Base-by-base conservation (phyloP, 2,888 invertebrate species). In the Seladonia tumulorum region DNA sequence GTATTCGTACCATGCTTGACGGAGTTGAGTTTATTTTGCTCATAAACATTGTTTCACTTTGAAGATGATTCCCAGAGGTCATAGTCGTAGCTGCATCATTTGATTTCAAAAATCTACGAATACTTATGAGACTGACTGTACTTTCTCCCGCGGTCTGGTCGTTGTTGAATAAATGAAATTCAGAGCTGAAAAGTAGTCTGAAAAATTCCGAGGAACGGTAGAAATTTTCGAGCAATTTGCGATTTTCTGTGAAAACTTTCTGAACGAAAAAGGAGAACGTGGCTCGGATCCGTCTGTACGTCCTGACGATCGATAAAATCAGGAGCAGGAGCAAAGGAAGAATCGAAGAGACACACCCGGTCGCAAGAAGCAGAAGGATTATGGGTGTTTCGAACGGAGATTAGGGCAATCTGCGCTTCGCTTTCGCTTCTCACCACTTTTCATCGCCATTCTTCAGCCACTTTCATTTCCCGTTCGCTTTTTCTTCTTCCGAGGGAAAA, bases 381-480 rank as follows among this genome's bases (percentile, higher is more conserved):
- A n/a, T n/a, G n/a, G 63, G 1, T 29, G 29, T 29, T 7, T 29
- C 63, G 63, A 29, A 63, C 63, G 63, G 29, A 29, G 16, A 29
- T 25, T 29, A 29, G 2, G 8, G 16, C 16, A 25, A 29, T 29
- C 76, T 39, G n/a, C 76, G 76, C 72, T 73, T 73, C 53, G 76
- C n/a, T 35, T 12, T 76, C 25, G 29, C 35, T 35, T 72, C 45
- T 68, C 35, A 29, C 29, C 16, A 8, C 63, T 29, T 63, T 63
- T 16, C 25, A 63, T 63, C 18, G 63, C 63, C 29, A 63, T 29
- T 63, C 63, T 29, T 29, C 63, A 29, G 18, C 29, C 29, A 29
- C 63, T 63, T 29, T 18, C 7, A 29, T 29, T 29, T 16, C 63
- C 25, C 29, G 16, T 7, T 16, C 29, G 16, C 16, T 7, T 16